Conservation (phyloP, 2,113 vertebrate genomes). For the Eptesicus fuscus region DNA sequence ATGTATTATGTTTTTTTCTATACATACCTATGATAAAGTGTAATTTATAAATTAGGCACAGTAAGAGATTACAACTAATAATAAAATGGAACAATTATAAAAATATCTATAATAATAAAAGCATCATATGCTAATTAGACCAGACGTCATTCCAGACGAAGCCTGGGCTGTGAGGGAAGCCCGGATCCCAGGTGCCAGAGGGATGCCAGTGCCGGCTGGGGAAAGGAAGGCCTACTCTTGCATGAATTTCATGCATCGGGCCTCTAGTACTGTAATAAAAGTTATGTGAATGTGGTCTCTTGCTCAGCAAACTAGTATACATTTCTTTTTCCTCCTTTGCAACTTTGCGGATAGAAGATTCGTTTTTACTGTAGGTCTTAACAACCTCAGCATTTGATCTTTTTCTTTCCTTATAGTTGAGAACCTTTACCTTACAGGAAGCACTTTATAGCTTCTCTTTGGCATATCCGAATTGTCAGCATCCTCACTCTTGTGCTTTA, state of each 20-base stretch:
- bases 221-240: no score
- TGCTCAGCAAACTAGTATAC: not conserved
- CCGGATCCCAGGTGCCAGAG: no score
- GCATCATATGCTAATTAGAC: no score
- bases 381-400: not conserved
- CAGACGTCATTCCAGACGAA: no score
- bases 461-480: not conserved
- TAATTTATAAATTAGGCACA: not conserved
- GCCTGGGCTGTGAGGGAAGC: no score
- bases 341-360: not conserved
- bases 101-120: not conserved
- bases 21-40: not conserved
- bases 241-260: no score
- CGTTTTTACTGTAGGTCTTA: not conserved
- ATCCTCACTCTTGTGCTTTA: not conserved
- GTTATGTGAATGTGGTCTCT: not conserved
- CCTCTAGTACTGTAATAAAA: not conserved
- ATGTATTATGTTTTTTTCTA: not conserved
- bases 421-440: not conserved
- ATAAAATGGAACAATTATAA: not conserved
- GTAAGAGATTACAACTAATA: not conserved
- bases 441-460: not conserved
- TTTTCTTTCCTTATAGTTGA: not conserved
- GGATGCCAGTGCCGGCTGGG: no score
- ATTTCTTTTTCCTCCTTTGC: not conserved